Evolutionary conservation across 2,113 vertebrate species (phyloP), one percentile per base, ranked within the genome.

Genomic region (Collichthys lucidus): DNA sequence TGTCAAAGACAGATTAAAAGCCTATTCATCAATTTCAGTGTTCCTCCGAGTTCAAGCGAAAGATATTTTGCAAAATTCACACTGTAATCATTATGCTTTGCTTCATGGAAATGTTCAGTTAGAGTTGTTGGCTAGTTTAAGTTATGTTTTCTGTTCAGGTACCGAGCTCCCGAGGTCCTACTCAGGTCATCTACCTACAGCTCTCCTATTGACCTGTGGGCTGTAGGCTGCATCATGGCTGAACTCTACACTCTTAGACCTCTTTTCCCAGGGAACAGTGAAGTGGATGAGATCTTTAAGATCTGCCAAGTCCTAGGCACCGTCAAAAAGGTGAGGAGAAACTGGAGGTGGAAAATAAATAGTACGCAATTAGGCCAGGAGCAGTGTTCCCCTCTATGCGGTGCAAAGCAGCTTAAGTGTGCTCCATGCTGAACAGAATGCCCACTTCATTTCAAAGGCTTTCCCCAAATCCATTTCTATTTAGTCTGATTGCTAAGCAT

Each of bases 221-320:
- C 98, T 20, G 96, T 99, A 55, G 98, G 98, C 77, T 99, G 98
- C 86, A 99, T 99, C 74, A 99, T 99, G 97, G 98, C 98, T 4
- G 98, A 99, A 61, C 91, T 99, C 0, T 99, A 99, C 74, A 99
- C 97, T 0, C 92, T 99, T 42, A 94, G 98, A 56, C 98, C 98
- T 2, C 98, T 99, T 77, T 99, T 99, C 81, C 98, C 98, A 11
- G 98, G 98, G n/a, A 98, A 97, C 81, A 99, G 98, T 52, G 98
- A 99, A 87, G 96, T 99, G 42, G 98, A 99, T 80, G 97, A 99
- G 93, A 99, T 99, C 89, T 99, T 99, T 91, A 99, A 99, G 94
- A 98, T 99, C 88, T 99, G 98, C 94, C 98, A 99, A 94, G 98
- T 99, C 6, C 93, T 99, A 70, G 98, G 98, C 60, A 99, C 98